These are phyloP conservation scores for Lathamus discolor DNA, from an alignment of 2,113 vertebrate genomes.

Conservation along the genomic window DNA sequence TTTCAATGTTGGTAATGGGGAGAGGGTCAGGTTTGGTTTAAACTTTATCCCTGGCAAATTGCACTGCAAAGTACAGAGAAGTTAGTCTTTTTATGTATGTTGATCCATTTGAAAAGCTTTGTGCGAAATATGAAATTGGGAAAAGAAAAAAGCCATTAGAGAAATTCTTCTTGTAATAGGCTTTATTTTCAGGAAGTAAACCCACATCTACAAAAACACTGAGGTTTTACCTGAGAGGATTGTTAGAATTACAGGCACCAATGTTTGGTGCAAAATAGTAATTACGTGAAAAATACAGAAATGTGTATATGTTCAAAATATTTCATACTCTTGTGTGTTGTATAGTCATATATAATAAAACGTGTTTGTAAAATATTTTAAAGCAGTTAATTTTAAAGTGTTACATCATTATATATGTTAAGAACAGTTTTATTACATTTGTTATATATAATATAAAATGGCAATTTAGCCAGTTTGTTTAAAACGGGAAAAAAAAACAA, in stretches of 20 bases:
- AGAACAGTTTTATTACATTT: constrained; percentile 48
- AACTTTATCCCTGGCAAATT: constrained; percentile 45
- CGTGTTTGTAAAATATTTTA: constrained; percentile 75
- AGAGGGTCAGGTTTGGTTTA: constrained; percentile 22
- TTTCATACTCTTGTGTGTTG: constrained; percentile 60
- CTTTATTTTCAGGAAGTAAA: constrained; percentile 55
- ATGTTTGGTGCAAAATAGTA: constrained; percentile 68
- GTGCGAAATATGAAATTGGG: constrained; percentile 12
- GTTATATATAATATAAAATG: constrained; percentile 60
- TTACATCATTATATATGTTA: constrained; percentile 39
- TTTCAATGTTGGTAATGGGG: neutral
- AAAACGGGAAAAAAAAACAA: constrained; percentile 41
- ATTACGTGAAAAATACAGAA: constrained; percentile 55
- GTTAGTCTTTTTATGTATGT: constrained; percentile 21
- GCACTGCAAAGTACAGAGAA: constrained; percentile 33
- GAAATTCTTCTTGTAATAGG: constrained; percentile 11
- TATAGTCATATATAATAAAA: constrained; percentile 72
- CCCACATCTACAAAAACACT: neutral
- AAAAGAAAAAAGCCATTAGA: constrained; percentile 15
- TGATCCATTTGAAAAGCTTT: constrained; percentile 36
- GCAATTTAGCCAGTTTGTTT: constrained; percentile 27
- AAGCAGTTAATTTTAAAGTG: constrained; percentile 68
- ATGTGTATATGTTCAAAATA: constrained; percentile 70
- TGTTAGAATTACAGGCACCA: constrained; percentile 63
- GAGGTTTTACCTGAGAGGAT: constrained; percentile 61